A percentile compares a stretch with the other conserved stretches of the same genome.
Evolutionary conservation across 2,113 vertebrate species (phyloP).

Genomic region (Crotalus horridus): DNA sequence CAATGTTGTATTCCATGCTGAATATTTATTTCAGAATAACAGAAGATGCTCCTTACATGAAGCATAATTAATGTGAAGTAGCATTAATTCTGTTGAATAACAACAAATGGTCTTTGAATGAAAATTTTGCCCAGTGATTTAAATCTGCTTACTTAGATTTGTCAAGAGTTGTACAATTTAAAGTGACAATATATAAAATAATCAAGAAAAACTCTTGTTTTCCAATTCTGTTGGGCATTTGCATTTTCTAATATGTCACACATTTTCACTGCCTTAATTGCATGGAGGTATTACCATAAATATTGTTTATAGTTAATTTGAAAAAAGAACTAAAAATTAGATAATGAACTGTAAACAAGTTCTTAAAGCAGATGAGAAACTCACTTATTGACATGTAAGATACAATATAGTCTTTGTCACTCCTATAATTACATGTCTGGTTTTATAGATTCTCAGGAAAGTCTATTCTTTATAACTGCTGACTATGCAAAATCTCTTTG

Average conservation of each 20-base stretch:
- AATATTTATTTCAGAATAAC: not conserved
- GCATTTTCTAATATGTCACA: not conserved
- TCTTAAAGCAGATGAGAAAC: slow-evolving; percentile 21
- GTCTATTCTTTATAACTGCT: slow-evolving; percentile 43
- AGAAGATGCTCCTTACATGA: not conserved
- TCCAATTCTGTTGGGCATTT: not conserved
- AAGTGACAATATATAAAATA: not conserved
- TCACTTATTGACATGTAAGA: slow-evolving; percentile 16
- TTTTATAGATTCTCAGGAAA: slow-evolving; percentile 35
- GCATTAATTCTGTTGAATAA: not conserved
- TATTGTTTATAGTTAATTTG: slow-evolving; percentile 23
- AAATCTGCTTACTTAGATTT: not conserved
- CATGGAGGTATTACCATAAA: not conserved
- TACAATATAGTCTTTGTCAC: slow-evolving; percentile 19
- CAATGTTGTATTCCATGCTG: not conserved
- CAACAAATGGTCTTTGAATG: not conserved
- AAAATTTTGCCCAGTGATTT: not conserved
- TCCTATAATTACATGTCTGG: slow-evolving; percentile 34
- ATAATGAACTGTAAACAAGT: slow-evolving; percentile 8
- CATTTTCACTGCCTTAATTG: not conserved
- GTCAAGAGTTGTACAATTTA: not conserved
- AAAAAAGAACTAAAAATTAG: slow-evolving; percentile 25
- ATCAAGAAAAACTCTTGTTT: not conserved
- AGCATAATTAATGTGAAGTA: not conserved
- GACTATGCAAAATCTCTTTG: slow-evolving; percentile 40